Evolutionary conservation across 2,888 invertebrate species (phyloP).

Genomic region (Phrixothrix hirtus): DNA sequence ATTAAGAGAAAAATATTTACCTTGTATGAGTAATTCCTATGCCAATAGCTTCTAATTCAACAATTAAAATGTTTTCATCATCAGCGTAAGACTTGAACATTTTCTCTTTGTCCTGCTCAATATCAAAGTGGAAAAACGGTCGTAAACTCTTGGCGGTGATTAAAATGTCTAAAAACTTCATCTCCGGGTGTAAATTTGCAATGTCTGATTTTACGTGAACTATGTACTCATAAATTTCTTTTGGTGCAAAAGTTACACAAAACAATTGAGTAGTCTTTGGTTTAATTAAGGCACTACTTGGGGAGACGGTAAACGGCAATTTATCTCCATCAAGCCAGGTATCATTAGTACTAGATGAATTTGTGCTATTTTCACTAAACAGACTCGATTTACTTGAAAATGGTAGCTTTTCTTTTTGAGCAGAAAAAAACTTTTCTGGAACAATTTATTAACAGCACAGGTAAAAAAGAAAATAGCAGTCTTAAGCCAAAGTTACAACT

Average conservation of each 20-base stretch:
- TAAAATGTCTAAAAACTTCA: slow-evolving; percentile 43
- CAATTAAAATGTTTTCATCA: slow-evolving; percentile 56
- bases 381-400: slow-evolving; percentile 26
- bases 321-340: slow-evolving; percentile 38
- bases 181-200: slow-evolving; percentile 58
- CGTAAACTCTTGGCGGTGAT: slow-evolving; percentile 65
- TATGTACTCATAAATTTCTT: slow-evolving; percentile 60
- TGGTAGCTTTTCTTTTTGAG: not conserved
- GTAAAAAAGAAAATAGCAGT: too few species aligned
- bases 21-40: slow-evolving; percentile 46
- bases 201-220: slow-evolving; percentile 62
- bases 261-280: slow-evolving; percentile 56
- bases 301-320: slow-evolving; percentile 61
- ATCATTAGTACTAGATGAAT: slow-evolving; percentile 28
- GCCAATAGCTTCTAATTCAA: slow-evolving; percentile 70
- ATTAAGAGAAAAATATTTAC: slow-evolving; percentile 9
- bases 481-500: too few species aligned
- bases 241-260: slow-evolving; percentile 61
- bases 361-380: slow-evolving; percentile 36
- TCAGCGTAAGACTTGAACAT: slow-evolving; percentile 55
- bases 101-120: slow-evolving; percentile 63
- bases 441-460: too few species aligned
- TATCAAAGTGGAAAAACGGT: slow-evolving; percentile 72
- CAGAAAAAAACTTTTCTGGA: slow-evolving; percentile 32
- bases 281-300: slow-evolving; percentile 55